Evolutionary conservation across 2,797 vertebrate species (phyloP), one percentile per base, ranked within the genome.

Genomic region (Liparis tanakae): DNA sequence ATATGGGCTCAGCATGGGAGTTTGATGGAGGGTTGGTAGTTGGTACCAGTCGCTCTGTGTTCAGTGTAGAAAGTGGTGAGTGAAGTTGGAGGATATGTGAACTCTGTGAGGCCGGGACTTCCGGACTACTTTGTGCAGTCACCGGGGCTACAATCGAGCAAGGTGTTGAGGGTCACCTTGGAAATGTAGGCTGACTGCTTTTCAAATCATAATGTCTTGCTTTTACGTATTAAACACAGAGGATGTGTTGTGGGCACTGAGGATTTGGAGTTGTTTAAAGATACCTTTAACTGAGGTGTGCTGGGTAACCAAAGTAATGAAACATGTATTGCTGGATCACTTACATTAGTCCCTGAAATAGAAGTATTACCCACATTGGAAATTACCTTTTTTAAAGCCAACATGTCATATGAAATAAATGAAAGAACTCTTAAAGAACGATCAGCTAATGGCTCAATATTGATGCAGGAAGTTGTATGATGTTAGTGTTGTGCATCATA

Each of bases 11-110:
- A 3, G 10, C 14, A 22, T 51, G 18, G 57, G 39, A 67, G 15
- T 30, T 48, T 56, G 30, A 79, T 54, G 39, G 20, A 67, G 13
- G 15, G 17, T 9, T 44, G n/a, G 37, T 46, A 50, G 54, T 22
- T 37, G 46, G 30, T n/a, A n/a, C n/a, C n/a, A n/a, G 13, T 54
- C 14, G 6, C 37, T 37, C 37, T 41, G 39, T 41, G 12, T 41
- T 41, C 39, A 41, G 39, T 44, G 41, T 12, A 41, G 39, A 41
- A 41, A 41, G 39, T 41, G 39, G 10, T 41, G 39, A 41, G 39
- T 12, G 39, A 9, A 13, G 12, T 17, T 63, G 25, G 18, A 18
- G 15, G 39, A 72, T 14, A 4, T 63, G 25, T 62, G 13, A 30
- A 62, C 14, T 8, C 39, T 61, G 1, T 13, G 2, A 53, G 34